Base-by-base conservation (phyloP, 2,113 vertebrate species). In the Ondatra zibethicus region DNA sequence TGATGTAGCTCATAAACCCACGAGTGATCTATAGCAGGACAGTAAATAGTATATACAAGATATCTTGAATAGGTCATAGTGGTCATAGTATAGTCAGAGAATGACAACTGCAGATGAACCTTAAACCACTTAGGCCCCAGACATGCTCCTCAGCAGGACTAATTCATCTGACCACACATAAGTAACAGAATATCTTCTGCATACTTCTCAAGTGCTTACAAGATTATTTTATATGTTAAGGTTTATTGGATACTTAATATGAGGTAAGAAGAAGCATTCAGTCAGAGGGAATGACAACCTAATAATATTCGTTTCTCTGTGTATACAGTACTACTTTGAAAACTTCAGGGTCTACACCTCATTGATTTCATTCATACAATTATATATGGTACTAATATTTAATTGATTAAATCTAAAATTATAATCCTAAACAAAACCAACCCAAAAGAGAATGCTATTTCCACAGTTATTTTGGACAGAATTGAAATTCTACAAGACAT, bases 61-160 rank as follows among this genome's bases (percentile, higher is more conserved):
- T 91, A 42, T 17, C 58, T 97, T 94, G 87, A 88, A 92, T 84
- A 98, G 94, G 90, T 96, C 92, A 95, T 75, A 63, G 42, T 70
- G 94, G 90, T 96, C 92, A 95, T 75, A 63, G 42, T 70, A 77
- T 63, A 95, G 86, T 96, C 68, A 97, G 87, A 93, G 96, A 96
- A 95, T 95, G 86, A 97, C 47, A 97, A 96, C 97, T 88, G 45
- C 95, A 97, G 66, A 96, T 93, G 39, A 97, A 33, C 12, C 0
- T 0, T 96, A 39, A 94, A 93, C 94, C 88, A 88, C 29, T 97
- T 91, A 95, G 39, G 75, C 92, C 85, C 89, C 93, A 93, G 61
- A 93, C 92, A 27, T 75, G 92, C 90, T 88, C 45, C 78, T 95
- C 94, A 90, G 88, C 23, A 76, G 31, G 65, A 33, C 65, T 86